Evolutionary conservation across 2,797 vertebrate species (phyloP).

Genomic region (Danionella dracula): DNA sequence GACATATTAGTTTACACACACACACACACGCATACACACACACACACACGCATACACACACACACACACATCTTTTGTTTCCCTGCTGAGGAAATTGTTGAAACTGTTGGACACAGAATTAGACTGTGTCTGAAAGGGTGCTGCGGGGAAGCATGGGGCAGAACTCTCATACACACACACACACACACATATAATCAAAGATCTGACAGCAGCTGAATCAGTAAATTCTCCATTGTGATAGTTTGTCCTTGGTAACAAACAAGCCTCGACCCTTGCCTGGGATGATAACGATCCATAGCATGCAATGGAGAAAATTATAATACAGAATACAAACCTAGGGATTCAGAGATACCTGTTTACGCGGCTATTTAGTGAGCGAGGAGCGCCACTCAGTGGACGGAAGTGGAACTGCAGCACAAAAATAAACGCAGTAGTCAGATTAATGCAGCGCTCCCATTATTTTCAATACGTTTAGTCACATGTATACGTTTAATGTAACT

Average conservation of each 20-base stretch:
- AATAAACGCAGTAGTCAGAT: no score
- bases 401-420: neutral
- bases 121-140: constrained; percentile 44
- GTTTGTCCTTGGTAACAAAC: neutral
- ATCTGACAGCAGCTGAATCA: neutral
- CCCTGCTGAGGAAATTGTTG: constrained; percentile 57
- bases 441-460: no score
- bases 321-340: neutral
- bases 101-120: constrained; percentile 69
- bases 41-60: neutral
- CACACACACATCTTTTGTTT: neutral
- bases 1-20: constrained; percentile 61
- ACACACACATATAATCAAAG: neutral
- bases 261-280: neutral
- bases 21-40: constrained; percentile 18
- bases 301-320: neutral
- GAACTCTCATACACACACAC: neutral
- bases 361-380: neutral
- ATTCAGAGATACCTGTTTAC: neutral
- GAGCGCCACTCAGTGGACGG: neutral
- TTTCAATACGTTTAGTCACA: no score
- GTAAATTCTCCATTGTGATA: neutral
- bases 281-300: neutral
- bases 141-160: neutral
- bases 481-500: no score